A percentile compares a stretch with the other conserved stretches of the same genome.
Conservation (phyloP, 1,140 invertebrate species). For the Bombus soroeensis region DNA sequence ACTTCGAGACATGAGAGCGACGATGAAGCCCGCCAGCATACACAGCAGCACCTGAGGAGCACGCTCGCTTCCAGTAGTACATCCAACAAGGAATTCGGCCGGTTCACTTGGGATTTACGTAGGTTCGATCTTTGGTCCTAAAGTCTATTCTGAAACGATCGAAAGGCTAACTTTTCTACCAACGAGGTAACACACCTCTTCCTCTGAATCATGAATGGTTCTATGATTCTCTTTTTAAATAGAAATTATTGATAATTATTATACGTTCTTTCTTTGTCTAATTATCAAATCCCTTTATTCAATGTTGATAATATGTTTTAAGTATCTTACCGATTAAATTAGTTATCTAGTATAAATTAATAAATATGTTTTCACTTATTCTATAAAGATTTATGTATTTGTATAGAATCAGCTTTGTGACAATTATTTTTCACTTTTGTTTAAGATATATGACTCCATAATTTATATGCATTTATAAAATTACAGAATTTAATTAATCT, state of each 20-base stretch:
- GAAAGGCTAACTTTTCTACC: slow-evolving; percentile 39
- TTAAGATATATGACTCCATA: neutral
- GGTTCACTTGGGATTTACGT: slow-evolving; percentile 46
- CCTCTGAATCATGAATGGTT: slow-evolving; percentile 23
- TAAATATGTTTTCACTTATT: slow-evolving; percentile 24
- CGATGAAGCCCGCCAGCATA: slow-evolving; percentile 58
- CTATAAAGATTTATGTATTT: neutral
- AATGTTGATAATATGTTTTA: neutral
- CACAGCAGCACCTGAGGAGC: slow-evolving; percentile 57
- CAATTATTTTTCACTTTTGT: neutral
- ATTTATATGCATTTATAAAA: neutral
- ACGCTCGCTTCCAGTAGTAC: slow-evolving; percentile 54
- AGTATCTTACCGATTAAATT: neutral
- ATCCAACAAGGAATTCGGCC: slow-evolving; percentile 46
- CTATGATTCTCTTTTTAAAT: slow-evolving; percentile 29
- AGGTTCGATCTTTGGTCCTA: neutral
- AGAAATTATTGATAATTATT: slow-evolving; percentile 3
- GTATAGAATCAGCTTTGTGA: neutral
- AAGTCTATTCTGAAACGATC: slow-evolving; percentile 29
- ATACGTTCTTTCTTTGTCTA: neutral
- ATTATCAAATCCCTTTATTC: neutral
- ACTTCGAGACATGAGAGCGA: slow-evolving; percentile 67
- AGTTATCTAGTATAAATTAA: neutral
- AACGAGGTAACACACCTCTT: slow-evolving; percentile 54
- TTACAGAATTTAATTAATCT: neutral